Evolutionary conservation across 2,113 vertebrate genomes (phyloP).

Genomic region (Sardina pilchardus): DNA sequence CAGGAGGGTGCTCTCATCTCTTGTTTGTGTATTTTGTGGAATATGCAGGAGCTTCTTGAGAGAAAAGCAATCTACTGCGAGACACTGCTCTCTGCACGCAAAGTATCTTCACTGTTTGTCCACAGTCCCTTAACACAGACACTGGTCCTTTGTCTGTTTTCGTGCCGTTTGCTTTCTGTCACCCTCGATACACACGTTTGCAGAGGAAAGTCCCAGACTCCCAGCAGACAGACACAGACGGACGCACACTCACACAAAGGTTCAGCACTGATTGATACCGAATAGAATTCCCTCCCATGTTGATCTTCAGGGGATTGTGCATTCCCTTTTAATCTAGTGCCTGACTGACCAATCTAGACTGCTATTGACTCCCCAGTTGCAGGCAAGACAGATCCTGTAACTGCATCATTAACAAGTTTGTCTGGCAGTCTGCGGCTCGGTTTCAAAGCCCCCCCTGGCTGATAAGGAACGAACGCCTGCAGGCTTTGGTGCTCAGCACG

Average conservation of each 20-base stretch:
- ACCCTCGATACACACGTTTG: neutral
- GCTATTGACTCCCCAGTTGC: conserved; percentile 59
- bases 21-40: neutral
- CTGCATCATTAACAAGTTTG: conserved; percentile 45
- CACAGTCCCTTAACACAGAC: neutral
- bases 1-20: neutral
- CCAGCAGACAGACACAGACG: conserved; percentile 23
- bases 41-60: neutral
- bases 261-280: neutral
- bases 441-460: neutral
- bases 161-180: neutral
- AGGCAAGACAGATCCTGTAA: conserved; percentile 43
- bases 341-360: conserved; percentile 37
- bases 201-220: conserved; percentile 26
- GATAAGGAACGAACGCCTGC: conserved; percentile 17
- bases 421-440: conserved; percentile 24
- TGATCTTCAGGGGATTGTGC: neutral
- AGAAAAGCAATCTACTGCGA: neutral
- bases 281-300: neutral
- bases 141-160: neutral
- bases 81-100: neutral
- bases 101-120: neutral
- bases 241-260: neutral
- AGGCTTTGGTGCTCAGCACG: neutral
- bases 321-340: conserved; percentile 50